A percentile compares a stretch with the other conserved stretches of the same genome.
Conservation (phyloP, 2,888 invertebrate species). For the Drosophila siamana region DNA sequence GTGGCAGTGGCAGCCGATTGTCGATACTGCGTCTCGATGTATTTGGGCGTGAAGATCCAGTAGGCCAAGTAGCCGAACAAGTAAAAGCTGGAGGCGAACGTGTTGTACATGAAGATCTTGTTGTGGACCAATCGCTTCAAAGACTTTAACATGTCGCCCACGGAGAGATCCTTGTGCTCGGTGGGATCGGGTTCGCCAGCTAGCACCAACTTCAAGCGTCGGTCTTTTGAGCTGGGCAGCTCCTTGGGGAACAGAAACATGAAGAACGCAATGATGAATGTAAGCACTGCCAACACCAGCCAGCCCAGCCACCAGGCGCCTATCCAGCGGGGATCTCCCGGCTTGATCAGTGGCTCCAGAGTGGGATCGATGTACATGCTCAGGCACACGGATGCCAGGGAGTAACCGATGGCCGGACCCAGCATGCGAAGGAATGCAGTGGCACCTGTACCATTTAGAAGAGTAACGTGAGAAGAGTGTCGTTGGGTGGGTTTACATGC, state of each 20-base stretch:
- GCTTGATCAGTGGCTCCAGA: constrained; percentile 88
- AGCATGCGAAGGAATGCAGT: constrained; percentile 88
- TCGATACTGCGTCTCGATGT: constrained; percentile 92
- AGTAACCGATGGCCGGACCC: constrained; percentile 87
- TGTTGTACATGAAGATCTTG: constrained; percentile 89
- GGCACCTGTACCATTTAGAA: constrained; percentile 86
- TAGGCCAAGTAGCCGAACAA: constrained; percentile 90
- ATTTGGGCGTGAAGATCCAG: constrained; percentile 93
- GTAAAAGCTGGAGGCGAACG: constrained; percentile 90
- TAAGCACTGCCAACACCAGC: constrained; percentile 87
- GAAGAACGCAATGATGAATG: constrained; percentile 87
- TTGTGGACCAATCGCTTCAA: constrained; percentile 88
- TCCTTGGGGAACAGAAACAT: constrained; percentile 89
- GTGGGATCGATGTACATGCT: constrained; percentile 89
- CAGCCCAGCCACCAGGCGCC: constrained; percentile 94
- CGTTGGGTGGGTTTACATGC: too few species aligned
- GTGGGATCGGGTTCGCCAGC: constrained; percentile 41
- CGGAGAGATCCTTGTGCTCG: constrained; percentile 74
- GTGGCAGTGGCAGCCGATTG: constrained; percentile 90
- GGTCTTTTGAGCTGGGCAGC: constrained; percentile 88
- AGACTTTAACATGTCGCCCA: constrained; percentile 87
- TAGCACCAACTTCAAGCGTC: constrained; percentile 83
- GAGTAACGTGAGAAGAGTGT: neutral
- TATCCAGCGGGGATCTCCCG: constrained; percentile 90
- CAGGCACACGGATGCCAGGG: constrained; percentile 88